Conservation (phyloP, 2,113 vertebrate genomes). For the Podarcis raffonei region DNA sequence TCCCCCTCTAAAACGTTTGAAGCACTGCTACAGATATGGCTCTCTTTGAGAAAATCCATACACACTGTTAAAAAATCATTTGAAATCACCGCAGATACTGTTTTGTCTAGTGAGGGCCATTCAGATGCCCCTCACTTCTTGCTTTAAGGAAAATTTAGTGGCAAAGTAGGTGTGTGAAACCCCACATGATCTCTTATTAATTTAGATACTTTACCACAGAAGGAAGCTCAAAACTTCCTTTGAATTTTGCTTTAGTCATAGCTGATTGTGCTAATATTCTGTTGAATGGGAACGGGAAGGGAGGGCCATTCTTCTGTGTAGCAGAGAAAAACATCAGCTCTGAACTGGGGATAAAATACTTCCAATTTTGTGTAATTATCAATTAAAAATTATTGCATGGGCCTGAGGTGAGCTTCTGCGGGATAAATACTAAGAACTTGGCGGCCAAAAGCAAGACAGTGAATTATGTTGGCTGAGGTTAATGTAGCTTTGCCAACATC, state of each 20-base stretch:
- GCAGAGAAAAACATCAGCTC: background rate
- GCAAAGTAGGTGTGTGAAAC: background rate
- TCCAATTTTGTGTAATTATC: background rate
- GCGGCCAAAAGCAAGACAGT: accelerated
- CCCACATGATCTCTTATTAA: background rate
- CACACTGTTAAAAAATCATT: background rate
- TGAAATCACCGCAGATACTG: background rate
- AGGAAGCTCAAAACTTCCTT: background rate
- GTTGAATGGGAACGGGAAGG: background rate
- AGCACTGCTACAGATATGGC: background rate
- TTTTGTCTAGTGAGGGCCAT: too few relatives aligned
- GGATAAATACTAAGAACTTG: background rate
- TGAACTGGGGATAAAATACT: background rate
- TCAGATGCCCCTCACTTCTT: background rate
- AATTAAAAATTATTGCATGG: constrained; percentile 1
- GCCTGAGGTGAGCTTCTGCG: background rate
- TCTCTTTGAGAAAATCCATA: too few relatives aligned
- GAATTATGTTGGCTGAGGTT: background rate
- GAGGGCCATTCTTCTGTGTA: background rate
- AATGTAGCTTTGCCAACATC: constrained; percentile 9
- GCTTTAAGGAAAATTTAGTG: background rate
- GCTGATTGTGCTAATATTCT: background rate
- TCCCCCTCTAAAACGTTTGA: background rate
- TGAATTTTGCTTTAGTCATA: background rate
- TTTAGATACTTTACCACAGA: background rate